Evolutionary conservation across 2,888 invertebrate genomes (phyloP).

Genomic region (Drosophila helvetica): DNA sequence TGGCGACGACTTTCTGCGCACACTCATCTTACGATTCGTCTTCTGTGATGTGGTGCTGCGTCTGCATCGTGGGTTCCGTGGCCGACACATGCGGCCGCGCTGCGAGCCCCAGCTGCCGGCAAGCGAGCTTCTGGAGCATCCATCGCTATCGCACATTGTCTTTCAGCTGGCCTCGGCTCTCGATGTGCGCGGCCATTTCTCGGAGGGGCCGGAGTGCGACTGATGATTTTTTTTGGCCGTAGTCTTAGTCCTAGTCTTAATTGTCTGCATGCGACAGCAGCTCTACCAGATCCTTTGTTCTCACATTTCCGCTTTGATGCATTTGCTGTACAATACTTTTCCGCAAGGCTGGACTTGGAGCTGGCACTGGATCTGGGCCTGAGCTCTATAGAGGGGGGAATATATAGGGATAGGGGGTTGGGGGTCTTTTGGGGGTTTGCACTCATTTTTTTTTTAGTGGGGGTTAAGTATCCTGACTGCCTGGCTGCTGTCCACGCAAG

Average conservation of each 20-base stretch:
- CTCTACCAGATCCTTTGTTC: conserved; percentile 55
- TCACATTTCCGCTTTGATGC: conserved; percentile 49
- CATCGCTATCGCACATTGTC: conserved; percentile 90
- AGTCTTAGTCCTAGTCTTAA: conserved; percentile 66
- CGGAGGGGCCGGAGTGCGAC: conserved; percentile 84
- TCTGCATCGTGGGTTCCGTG: conserved; percentile 93
- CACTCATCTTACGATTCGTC: conserved; percentile 94
- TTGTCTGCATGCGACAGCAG: conserved; percentile 62
- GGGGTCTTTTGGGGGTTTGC: conserved; percentile 26
- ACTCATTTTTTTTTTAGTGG: conserved; percentile 11
- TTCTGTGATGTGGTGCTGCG: conserved; percentile 96
- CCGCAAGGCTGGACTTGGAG: conserved; percentile 43
- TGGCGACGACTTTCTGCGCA: conserved; percentile 96
- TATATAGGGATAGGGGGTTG: neutral
- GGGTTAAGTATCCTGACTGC: conserved; percentile 24
- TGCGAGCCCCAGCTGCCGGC: conserved; percentile 94
- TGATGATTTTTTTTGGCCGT: conserved; percentile 82
- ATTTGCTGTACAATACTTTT: conserved; percentile 66
- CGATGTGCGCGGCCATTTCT: conserved; percentile 88
- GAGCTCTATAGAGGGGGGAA: conserved; percentile 16
- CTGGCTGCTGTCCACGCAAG: conserved; percentile 28
- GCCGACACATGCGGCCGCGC: conserved; percentile 93
- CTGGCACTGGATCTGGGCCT: conserved; percentile 36
- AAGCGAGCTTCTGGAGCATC: conserved; percentile 93
- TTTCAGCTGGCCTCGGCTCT: conserved; percentile 92